A percentile compares a stretch with the other conserved stretches of the same genome.
phyloP scores from a whole-genome alignment of 2,797 vertebrate species.

The Balearica regulorum region DNA sequence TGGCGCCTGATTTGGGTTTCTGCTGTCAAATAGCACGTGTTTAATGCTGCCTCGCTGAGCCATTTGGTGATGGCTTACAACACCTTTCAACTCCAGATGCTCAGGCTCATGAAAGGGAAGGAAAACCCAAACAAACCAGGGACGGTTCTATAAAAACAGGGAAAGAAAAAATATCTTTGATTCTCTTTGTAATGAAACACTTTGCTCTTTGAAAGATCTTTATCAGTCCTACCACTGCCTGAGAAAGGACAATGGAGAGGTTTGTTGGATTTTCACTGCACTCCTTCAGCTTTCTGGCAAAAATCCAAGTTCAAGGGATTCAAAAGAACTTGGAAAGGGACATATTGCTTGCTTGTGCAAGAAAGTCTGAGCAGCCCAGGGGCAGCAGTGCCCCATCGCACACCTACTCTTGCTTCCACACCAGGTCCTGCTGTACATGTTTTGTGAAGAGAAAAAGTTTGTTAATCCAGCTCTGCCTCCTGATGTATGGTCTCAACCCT shows the following conservation, averaged over 20 bases:
- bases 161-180: background rate
- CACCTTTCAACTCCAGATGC: background rate
- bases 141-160: background rate
- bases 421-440: background rate
- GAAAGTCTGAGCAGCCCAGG: background rate
- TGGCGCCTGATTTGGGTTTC: background rate
- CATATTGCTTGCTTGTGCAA: background rate
- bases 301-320: background rate
- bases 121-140: background rate
- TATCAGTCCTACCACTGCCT: background rate
- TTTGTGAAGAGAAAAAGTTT: background rate
- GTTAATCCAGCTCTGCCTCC: background rate
- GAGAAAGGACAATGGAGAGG: background rate
- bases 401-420: background rate
- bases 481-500: background rate
- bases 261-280: background rate
- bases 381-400: no score
- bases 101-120: background rate
- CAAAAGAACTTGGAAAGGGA: background rate
- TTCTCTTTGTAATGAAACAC: background rate
- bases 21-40: background rate
- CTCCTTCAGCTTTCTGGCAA: background rate
- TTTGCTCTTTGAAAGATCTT: background rate
- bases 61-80: background rate
- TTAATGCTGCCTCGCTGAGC: background rate